These are phyloP conservation scores for Phengaris alcon DNA, from an alignment of 2,888 invertebrate genomes.

Conservation along the genomic window DNA sequence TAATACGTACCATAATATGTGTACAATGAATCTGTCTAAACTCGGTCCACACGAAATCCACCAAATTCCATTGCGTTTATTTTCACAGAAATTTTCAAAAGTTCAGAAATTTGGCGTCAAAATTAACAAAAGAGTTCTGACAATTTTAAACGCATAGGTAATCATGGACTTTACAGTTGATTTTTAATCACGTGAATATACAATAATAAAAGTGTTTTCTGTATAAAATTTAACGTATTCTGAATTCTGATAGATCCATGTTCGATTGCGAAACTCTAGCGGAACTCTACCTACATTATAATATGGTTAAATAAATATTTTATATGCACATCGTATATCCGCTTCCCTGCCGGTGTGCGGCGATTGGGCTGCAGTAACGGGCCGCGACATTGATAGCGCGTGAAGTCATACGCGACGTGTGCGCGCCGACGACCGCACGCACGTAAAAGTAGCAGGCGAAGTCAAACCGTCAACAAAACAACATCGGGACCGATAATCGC, in stretches of 20 bases:
- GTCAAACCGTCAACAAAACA: neutral
- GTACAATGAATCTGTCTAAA: neutral
- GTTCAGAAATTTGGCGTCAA: too few species aligned
- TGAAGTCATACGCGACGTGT: slow-evolving; percentile 42
- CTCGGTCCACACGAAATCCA: neutral
- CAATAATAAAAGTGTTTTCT: neutral
- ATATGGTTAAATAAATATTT: slow-evolving; percentile 12
- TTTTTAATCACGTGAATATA: neutral
- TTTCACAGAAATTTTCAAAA: neutral
- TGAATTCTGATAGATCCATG: neutral
- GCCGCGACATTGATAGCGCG: slow-evolving; percentile 60
- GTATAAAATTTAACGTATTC: neutral
- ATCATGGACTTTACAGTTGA: neutral
- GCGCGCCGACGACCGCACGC: slow-evolving; percentile 43
- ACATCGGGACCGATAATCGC: slow-evolving; percentile 17
- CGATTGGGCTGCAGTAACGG: slow-evolving; percentile 46
- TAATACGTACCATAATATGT: neutral
- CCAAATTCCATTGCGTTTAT: neutral
- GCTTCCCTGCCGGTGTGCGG: slow-evolving; percentile 40
- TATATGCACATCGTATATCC: slow-evolving; percentile 31
- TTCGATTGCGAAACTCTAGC: neutral
- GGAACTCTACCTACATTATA: neutral
- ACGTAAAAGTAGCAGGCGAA: slow-evolving; percentile 37
- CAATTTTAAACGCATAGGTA: too few species aligned
- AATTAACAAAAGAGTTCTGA: too few species aligned